Conservation (phyloP, 2,888 invertebrate genomes). For the Chrysolina haemoptera region DNA sequence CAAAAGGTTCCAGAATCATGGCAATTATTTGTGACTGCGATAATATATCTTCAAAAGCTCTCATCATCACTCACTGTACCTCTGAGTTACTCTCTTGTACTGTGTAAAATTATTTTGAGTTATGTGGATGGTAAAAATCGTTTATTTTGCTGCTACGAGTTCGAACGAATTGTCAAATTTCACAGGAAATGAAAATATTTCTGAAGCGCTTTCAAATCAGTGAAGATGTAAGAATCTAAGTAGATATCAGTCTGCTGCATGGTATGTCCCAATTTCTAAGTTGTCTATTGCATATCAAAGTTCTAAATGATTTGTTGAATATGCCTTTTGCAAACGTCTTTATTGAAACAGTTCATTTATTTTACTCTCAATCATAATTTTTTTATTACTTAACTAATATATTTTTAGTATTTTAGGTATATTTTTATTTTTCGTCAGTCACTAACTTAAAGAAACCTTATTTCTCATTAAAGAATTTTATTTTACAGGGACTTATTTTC, state of each 20-base stretch:
- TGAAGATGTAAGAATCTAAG: conserved; percentile 71
- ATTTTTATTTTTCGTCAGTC: too few species aligned
- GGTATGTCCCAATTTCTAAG: conserved; percentile 79
- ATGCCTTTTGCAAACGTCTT: conserved; percentile 73
- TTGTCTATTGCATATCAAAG: conserved; percentile 73
- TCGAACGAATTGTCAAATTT: neutral
- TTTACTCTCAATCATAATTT: conserved; percentile 82
- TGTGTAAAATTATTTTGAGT: conserved; percentile 70
- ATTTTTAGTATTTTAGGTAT: too few species aligned
- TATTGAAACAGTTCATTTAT: conserved; percentile 76
- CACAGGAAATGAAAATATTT: conserved; percentile 61
- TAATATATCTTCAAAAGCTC: conserved; percentile 74
- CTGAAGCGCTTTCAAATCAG: conserved; percentile 75
- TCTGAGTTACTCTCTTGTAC: conserved; percentile 74
- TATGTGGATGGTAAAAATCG: neutral
- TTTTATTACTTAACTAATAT: conserved; percentile 67
- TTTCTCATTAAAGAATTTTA: too few species aligned
- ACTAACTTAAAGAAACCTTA: too few species aligned
- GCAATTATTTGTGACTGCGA: conserved; percentile 73
- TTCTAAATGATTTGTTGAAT: conserved; percentile 78
- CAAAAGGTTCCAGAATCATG: conserved; percentile 73
- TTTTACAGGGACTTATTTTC: too few species aligned
- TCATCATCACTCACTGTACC: conserved; percentile 63
- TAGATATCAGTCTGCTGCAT: conserved; percentile 72
- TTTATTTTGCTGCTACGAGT: neutral